Conservation (phyloP, 2,888 invertebrate genomes). For the Drosophila fulvimacula region DNA sequence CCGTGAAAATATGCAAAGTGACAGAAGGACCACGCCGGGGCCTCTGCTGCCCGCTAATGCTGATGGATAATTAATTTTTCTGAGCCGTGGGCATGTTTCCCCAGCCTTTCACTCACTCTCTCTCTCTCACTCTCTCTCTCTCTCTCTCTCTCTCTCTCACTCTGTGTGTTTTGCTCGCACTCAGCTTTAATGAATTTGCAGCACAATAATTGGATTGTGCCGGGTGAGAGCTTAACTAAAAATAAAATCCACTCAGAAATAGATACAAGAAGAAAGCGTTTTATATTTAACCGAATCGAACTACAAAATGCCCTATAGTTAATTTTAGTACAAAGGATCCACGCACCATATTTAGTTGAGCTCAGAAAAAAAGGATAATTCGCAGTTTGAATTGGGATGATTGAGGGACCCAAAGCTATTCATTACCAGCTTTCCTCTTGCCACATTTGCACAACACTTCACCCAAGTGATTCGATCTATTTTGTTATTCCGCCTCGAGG, state of each 20-base stretch:
- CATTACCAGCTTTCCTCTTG: neutral
- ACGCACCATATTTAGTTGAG: no score
- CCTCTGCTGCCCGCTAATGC: constrained; percentile 55
- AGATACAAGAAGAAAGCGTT: constrained; percentile 40
- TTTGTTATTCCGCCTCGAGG: constrained; percentile 15
- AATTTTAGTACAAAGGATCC: neutral
- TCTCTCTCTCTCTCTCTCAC: neutral
- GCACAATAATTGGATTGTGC: constrained; percentile 68
- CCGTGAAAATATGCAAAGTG: constrained; percentile 74
- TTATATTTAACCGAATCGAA: neutral
- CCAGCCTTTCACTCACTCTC: neutral
- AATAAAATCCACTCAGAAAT: constrained; percentile 52
- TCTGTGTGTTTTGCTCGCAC: constrained; percentile 15
- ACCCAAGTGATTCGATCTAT: neutral
- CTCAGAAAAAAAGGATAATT: neutral
- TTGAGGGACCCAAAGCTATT: neutral
- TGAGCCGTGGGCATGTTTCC: constrained; percentile 43
- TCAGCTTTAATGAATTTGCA: constrained; percentile 70
- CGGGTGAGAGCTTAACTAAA: constrained; percentile 45
- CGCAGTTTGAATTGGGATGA: neutral
- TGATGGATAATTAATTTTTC: constrained; percentile 74
- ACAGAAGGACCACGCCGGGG: constrained; percentile 25
- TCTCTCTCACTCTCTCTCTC: neutral
- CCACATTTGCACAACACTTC: neutral
- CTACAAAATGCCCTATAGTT: constrained; percentile 20